A percentile compares a stretch with the other conserved stretches of the same genome.
Evolutionary conservation across 53 echinoderm and acorn worm genomes (phyloP).

Genomic region (Holothuria scabra): DNA sequence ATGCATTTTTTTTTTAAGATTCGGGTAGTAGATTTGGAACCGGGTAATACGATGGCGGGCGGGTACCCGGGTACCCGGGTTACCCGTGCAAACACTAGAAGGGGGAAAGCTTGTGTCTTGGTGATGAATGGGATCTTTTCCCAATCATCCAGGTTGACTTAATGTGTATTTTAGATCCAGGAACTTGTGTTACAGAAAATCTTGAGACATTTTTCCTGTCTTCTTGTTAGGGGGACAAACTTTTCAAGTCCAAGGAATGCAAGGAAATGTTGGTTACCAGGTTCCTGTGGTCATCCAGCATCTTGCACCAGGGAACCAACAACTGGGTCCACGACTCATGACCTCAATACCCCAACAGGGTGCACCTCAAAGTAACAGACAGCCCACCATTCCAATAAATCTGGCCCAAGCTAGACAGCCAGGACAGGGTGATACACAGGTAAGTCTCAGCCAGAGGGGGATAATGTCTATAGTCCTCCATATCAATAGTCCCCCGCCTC

Average conservation of each 20-base stretch:
- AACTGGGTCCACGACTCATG: not conserved
- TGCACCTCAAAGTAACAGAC: not conserved
- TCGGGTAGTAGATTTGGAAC: too few species aligned
- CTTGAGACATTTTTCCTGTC: not conserved
- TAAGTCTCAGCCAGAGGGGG: not conserved
- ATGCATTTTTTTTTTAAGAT: too few species aligned
- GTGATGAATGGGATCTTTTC: too few species aligned
- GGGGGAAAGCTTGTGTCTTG: too few species aligned
- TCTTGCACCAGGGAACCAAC: slow-evolving; percentile 15
- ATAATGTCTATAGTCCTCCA: too few species aligned
- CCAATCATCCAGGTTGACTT: too few species aligned
- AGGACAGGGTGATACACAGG: not conserved
- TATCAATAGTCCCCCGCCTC: too few species aligned
- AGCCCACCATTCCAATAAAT: not conserved
- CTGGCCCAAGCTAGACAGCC: not conserved
- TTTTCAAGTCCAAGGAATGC: slow-evolving; percentile 52
- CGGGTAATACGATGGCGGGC: too few species aligned
- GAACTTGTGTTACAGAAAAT: too few species aligned
- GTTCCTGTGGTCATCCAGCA: slow-evolving; percentile 34
- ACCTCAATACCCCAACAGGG: slow-evolving; percentile 19
- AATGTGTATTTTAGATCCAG: too few species aligned
- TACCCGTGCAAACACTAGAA: too few species aligned
- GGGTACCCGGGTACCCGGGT: too few species aligned
- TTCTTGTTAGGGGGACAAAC: slow-evolving; percentile 45
- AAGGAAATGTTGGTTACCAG: slow-evolving; percentile 48